phyloP scores from a whole-genome alignment of 1,140 invertebrate species.

The Scaptomyza montana region DNA sequence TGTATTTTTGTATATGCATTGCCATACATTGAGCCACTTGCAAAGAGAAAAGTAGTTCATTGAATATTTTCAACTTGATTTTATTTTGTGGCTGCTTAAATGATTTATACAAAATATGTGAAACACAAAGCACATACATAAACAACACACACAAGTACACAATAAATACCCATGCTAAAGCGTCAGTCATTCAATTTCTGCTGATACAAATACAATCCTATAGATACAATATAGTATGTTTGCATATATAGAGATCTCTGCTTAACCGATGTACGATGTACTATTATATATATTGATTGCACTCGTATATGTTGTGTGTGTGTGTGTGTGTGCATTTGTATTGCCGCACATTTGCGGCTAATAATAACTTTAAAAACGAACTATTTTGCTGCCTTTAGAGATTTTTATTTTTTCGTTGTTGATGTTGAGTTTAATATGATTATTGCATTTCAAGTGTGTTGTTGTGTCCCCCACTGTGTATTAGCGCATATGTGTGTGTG shows the following conservation, averaged over 20 bases:
- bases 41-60: slow-evolving; percentile 75
- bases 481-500: background rate
- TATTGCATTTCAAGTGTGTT: slow-evolving; percentile 76
- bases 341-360: slow-evolving; percentile 78
- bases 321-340: slow-evolving; percentile 29
- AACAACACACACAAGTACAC: slow-evolving; percentile 21
- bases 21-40: slow-evolving; percentile 40
- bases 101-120: slow-evolving; percentile 71
- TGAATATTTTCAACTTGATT: slow-evolving; percentile 81
- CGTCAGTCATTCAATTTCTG: slow-evolving; percentile 67
- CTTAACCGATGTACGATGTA: slow-evolving; percentile 63
- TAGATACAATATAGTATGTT: slow-evolving; percentile 48
- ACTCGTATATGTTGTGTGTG: slow-evolving; percentile 27
- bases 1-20: slow-evolving; percentile 24
- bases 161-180: slow-evolving; percentile 9
- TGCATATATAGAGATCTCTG: too few species aligned
- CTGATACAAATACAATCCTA: slow-evolving; percentile 44
- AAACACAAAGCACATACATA: slow-evolving; percentile 44
- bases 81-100: slow-evolving; percentile 79
- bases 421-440: slow-evolving; percentile 78
- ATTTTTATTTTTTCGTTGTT: slow-evolving; percentile 48
- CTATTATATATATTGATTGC: slow-evolving; percentile 66
- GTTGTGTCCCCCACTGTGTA: slow-evolving; percentile 8
- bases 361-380: slow-evolving; percentile 82
- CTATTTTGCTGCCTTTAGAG: slow-evolving; percentile 79